Evolutionary conservation across 2,797 vertebrate genomes (phyloP).

Genomic region (Tragopan temminckii): DNA sequence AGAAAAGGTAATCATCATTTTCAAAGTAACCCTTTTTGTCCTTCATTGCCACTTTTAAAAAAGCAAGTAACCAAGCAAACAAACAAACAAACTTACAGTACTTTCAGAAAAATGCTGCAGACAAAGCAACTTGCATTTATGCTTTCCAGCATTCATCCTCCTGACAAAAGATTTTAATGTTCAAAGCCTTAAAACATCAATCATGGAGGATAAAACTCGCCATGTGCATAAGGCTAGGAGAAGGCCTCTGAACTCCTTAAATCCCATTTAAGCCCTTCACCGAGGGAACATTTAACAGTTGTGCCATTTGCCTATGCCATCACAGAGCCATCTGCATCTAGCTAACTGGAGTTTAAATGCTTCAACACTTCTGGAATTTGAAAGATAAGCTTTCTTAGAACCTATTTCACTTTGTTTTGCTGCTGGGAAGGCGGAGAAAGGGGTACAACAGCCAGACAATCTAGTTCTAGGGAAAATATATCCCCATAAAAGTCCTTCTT

Average conservation of each 20-base stretch:
- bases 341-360: constrained; percentile 32
- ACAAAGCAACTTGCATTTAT: not conserved
- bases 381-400: constrained; percentile 24
- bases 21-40: not conserved
- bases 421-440: not conserved
- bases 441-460: not conserved
- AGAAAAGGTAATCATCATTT: not conserved
- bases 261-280: constrained; percentile 39
- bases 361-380: constrained; percentile 2
- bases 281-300: constrained; percentile 21
- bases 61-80: not conserved
- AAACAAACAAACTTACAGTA: not conserved
- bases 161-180: not conserved
- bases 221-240: not conserved
- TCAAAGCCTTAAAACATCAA: not conserved
- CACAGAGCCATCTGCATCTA: constrained; percentile 2
- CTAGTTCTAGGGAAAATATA: not conserved
- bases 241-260: constrained; percentile 28
- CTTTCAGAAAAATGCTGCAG: not conserved
- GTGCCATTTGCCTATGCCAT: constrained; percentile 45
- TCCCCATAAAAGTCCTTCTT: not conserved
- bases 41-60: not conserved
- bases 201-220: not conserved
- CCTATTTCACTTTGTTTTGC: not conserved
- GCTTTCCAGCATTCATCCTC: not conserved